Evolutionary conservation across 2,113 vertebrate genomes (phyloP).

Genomic region (Pseudolaguvia tuberculata): DNA sequence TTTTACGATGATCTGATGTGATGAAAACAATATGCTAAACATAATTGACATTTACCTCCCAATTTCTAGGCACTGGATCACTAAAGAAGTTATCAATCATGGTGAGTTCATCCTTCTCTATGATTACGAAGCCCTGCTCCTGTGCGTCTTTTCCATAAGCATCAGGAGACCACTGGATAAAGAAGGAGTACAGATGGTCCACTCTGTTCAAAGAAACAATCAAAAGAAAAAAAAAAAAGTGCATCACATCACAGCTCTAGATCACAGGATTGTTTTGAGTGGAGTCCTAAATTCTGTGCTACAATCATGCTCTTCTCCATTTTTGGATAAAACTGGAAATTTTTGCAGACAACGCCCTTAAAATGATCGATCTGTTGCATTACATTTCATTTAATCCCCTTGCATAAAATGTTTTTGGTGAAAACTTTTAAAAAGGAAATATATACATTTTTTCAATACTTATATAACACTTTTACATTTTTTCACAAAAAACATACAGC

Average conservation of each 20-base stretch:
- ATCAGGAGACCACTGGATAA: slow-evolving; percentile 96
- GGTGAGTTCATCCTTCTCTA: slow-evolving; percentile 95
- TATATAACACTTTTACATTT: too few relatives aligned
- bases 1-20: neutral
- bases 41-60: slow-evolving; percentile 79
- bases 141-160: slow-evolving; percentile 95
- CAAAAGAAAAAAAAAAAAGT: neutral
- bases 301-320: too few relatives aligned
- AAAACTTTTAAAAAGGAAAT: too few relatives aligned
- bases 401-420: too few relatives aligned
- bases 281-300: too few relatives aligned
- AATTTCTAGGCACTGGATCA: slow-evolving; percentile 90
- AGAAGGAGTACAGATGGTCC: slow-evolving; percentile 79
- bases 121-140: slow-evolving; percentile 94
- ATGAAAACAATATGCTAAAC: neutral
- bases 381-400: too few relatives aligned
- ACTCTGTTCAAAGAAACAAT: slow-evolving; percentile 70
- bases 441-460: too few relatives aligned
- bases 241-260: too few relatives aligned
- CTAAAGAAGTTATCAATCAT: slow-evolving; percentile 99
- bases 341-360: too few relatives aligned
- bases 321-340: neutral
- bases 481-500: too few relatives aligned
- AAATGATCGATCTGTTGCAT: too few relatives aligned
- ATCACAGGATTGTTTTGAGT: too few relatives aligned